These are phyloP conservation scores for Hydra vulgaris DNA, from an alignment of 30 jellyfish, hydroid and myxozoan genomes.

Conservation along the genomic window DNA sequence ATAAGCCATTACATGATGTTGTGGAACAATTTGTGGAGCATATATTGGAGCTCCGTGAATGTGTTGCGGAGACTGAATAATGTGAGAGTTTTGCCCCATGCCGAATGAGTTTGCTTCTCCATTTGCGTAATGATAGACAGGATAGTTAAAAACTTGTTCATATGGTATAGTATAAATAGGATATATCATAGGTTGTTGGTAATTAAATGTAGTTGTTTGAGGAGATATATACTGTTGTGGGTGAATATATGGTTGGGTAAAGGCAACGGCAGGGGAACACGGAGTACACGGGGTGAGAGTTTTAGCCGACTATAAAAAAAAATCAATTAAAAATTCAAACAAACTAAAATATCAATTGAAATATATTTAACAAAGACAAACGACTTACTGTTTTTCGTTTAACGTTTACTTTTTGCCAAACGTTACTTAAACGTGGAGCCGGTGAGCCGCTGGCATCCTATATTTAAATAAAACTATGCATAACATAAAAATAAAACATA, in stretches of 20 bases:
- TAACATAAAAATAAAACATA: not conserved
- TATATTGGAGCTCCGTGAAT: not conserved
- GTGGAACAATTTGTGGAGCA: conserved; percentile 1
- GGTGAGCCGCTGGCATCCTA: conserved; percentile 15
- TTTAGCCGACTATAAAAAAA: not conserved
- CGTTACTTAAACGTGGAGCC: conserved; percentile 14
- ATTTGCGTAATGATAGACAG: not conserved
- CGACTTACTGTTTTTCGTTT: conserved; percentile 20
- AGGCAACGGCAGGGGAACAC: not conserved
- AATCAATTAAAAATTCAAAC: too few relatives aligned
- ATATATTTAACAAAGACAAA: not conserved
- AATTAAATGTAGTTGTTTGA: not conserved
- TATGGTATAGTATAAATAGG: conserved; percentile 1
- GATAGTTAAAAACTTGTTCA: not conserved
- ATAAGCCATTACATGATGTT: not conserved
- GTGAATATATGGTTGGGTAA: not conserved
- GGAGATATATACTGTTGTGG: not conserved
- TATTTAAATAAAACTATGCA: not conserved
- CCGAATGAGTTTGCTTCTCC: not conserved
- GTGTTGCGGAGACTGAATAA: not conserved
- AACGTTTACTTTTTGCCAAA: conserved; percentile 29
- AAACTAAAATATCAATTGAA: not conserved
- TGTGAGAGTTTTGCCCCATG: not conserved
- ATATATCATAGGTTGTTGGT: conserved; percentile 5
- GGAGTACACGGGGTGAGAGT: conserved; percentile 8